A percentile compares a stretch with the other conserved stretches of the same genome.
phyloP scores from a whole-genome alignment of 2,797 vertebrate genomes.

The Aphelocoma californica region DNA sequence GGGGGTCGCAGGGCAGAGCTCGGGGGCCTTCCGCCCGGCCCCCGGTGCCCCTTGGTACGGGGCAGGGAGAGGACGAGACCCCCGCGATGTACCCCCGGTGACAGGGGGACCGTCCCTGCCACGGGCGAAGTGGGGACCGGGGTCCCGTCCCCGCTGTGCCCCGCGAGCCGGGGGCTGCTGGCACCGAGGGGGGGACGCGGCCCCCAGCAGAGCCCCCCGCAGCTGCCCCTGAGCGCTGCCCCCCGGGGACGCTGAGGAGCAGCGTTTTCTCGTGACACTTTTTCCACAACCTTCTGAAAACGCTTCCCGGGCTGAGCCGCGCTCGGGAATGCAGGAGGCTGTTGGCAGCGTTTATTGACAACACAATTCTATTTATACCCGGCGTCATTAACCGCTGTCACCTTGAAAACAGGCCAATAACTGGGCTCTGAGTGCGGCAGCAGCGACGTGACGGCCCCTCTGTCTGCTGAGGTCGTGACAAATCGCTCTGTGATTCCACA shows the following conservation, averaged over 20 bases:
- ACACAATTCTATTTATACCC: background rate
- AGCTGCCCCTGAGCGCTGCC: background rate
- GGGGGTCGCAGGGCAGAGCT: background rate
- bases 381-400: background rate
- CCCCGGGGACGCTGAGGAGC: fast-evolving
- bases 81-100: fast-evolving
- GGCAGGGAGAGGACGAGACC: too few relatives aligned
- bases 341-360: background rate
- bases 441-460: background rate
- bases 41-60: fast-evolving
- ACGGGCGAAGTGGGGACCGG: fast-evolving
- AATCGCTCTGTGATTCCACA: background rate
- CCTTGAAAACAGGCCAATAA: background rate
- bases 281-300: background rate
- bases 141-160: background rate
- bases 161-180: background rate
- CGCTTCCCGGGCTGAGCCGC: background rate
- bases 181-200: fast-evolving
- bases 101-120: background rate
- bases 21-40: too few relatives aligned
- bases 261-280: fast-evolving
- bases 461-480: background rate
- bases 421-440: background rate
- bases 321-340: background rate
- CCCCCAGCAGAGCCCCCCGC: background rate